Evolutionary conservation across 1,140 invertebrate genomes (phyloP).

Genomic region (Drosophila littoralis): DNA sequence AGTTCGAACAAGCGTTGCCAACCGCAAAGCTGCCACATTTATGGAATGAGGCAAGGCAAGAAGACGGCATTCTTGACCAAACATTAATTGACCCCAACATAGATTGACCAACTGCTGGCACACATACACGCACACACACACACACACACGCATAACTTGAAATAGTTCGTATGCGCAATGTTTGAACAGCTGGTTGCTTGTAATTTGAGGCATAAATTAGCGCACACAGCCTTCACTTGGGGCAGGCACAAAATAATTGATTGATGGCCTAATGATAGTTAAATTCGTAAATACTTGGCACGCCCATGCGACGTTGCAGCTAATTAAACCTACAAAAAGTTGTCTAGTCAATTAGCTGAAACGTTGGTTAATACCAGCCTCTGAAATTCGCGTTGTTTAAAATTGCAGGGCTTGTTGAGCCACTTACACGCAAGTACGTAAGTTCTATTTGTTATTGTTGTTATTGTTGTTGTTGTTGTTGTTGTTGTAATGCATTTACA

Average conservation of each 20-base stretch:
- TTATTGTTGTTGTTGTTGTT: conserved; percentile 32
- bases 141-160: conserved; percentile 6
- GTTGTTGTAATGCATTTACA: conserved; percentile 56
- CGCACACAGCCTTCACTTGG: conserved; percentile 21
- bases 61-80: conserved; percentile 50
- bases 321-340: conserved; percentile 57
- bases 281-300: conserved; percentile 39
- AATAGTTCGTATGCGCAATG: conserved; percentile 53
- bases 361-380: conserved; percentile 51
- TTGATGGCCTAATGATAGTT: conserved; percentile 34
- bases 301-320: conserved; percentile 58
- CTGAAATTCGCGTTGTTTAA: conserved; percentile 53
- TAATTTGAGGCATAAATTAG: conserved; percentile 32
- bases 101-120: conserved; percentile 1
- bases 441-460: conserved; percentile 26
- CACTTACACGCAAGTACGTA: conserved; percentile 58
- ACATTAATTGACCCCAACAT: conserved; percentile 68
- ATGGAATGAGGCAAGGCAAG: conserved; percentile 17
- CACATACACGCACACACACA: neutral
- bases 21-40: conserved; percentile 29
- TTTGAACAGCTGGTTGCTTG: neutral
- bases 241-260: conserved; percentile 45
- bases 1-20: neutral
- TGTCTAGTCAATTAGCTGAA: conserved; percentile 70
- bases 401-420: conserved; percentile 73